Percentiles rank a stretch among this genome's conserved stretches.
Conservation (phyloP, 2,113 vertebrate genomes). For the Oophaga pumilio region DNA sequence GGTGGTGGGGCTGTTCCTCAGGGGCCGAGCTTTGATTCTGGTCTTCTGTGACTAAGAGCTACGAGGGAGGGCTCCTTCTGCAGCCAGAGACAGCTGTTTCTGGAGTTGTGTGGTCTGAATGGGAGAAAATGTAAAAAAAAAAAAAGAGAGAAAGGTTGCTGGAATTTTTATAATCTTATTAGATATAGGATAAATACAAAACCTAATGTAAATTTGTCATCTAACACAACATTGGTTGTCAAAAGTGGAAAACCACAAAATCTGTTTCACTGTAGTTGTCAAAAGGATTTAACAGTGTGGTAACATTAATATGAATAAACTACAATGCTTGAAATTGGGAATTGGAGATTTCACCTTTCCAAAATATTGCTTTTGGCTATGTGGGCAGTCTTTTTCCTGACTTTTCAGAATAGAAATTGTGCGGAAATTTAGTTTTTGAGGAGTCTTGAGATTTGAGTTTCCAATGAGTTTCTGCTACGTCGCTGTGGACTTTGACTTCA, state of each 20-base stretch:
- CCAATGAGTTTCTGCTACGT: no score
- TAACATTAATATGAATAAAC: background rate
- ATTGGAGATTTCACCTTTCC: background rate
- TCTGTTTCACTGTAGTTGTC: background rate
- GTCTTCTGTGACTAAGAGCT: background rate
- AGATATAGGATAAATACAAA: no score
- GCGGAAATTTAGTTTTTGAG: no score
- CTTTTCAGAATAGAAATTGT: no score
- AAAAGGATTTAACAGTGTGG: background rate
- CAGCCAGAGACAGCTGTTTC: background rate
- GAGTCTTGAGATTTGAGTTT: no score
- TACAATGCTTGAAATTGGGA: background rate
- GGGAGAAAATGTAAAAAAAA: background rate
- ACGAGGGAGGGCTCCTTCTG: background rate
- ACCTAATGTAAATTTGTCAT: background rate
- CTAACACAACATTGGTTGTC: background rate
- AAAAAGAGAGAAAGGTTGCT: background rate
- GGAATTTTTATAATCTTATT: background rate
- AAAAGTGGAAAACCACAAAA: background rate
- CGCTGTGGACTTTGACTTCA: no score
- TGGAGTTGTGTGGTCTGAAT: background rate
- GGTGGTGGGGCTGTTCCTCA: background rate
- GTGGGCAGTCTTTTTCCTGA: no score
- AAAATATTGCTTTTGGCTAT: background rate
- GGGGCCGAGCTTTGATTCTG: background rate